Evolutionary conservation across 2,888 invertebrate genomes (phyloP).

Genomic region (Yponomeuta cagnagella): DNA sequence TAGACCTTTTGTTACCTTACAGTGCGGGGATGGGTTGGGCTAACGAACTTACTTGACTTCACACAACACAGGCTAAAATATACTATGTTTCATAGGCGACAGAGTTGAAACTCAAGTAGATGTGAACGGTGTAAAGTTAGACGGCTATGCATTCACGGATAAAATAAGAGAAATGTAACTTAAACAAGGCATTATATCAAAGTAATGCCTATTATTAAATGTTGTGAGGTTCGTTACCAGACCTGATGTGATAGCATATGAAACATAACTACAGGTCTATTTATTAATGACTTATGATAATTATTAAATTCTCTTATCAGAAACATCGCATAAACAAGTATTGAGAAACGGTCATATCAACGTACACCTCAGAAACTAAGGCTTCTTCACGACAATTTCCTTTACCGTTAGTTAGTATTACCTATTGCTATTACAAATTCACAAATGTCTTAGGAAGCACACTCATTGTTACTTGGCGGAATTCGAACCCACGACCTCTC

Average conservation of each 20-base stretch:
- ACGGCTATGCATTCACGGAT: no score
- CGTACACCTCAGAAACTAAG: no score
- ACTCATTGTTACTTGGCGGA: no score
- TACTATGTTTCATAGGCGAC: not conserved
- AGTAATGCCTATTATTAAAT: not conserved
- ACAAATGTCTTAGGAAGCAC: no score
- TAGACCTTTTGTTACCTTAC: not conserved
- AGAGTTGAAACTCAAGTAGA: not conserved
- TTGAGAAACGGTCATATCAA: no score
- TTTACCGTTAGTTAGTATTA: no score
- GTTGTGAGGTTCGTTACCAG: not conserved
- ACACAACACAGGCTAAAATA: not conserved
- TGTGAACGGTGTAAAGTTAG: not conserved
- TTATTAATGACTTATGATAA: no score
- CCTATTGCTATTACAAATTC: no score
- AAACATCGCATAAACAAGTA: no score
- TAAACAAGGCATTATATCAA: not conserved
- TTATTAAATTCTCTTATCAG: no score
- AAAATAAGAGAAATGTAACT: conserved; percentile 1
- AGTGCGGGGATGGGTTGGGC: not conserved
- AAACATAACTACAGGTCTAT: not conserved
- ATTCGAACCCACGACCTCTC: no score
- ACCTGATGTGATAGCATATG: not conserved
- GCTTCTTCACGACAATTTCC: no score
- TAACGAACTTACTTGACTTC: not conserved